Evolutionary conservation across 2,888 invertebrate genomes (phyloP), one percentile per base, ranked within the genome.

Genomic region (Lepidochitona cinerea): DNA sequence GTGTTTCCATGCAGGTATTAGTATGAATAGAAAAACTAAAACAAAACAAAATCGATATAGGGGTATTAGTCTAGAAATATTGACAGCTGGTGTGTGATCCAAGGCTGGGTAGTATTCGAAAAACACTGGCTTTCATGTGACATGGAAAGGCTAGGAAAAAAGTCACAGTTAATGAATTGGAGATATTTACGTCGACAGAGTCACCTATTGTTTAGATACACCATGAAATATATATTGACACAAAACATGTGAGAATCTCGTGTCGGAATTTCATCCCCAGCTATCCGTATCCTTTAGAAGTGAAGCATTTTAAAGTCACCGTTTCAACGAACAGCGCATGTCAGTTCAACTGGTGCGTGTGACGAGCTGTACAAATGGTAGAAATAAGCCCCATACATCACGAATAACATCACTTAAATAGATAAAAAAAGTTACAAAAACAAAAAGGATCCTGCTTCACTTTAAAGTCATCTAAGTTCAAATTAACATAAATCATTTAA

Each of bases 321-420:
- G 14, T 23, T 23, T 59, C 4, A 14, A 29, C 59, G 1, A 59
- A 29, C 59, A 7, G 59, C 4, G 12, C 32, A 14, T 29, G 29
- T 59, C 32, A 59, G 59, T 59, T 59, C 59, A 59, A 26, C 59
- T 29, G 32, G 59, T 59, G 59, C 59, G 59, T 59, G 59, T 29
- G 59, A 59, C 12, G 29, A 23, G 59, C 14, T 32, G 29, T 49
- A n/a, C 49, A n/a, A 23, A 5, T 49, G 7, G 49, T 23, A 49
- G 49, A 49, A 49, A 49, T 49, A 49, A 49, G 49, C 49, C 2
- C 49, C n/a, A 49, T n/a, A n/a, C 49, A 49, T 23, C n/a, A 49
- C 2, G 49, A n/a, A 18, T 23, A 49, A 49, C n/a, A 7, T n/a
- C 49, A 49, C 18, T 23, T n/a, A 49, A 49, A 49, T 18, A 49